Evolutionary conservation across 2,113 vertebrate genomes (phyloP), one percentile per base, ranked within the genome.

Genomic region (Zosterops japonicus): DNA sequence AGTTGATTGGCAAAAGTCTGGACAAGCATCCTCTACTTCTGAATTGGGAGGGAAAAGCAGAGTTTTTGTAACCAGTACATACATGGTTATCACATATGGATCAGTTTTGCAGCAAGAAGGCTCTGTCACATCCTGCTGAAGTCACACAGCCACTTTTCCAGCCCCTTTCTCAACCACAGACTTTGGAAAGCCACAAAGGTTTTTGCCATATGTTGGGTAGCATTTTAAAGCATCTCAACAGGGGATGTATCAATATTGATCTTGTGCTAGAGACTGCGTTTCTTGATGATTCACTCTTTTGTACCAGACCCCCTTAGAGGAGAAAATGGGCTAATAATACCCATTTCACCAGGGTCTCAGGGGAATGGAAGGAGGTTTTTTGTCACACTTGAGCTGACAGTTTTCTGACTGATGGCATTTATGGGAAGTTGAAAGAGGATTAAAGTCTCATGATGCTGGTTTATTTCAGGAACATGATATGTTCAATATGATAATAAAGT

Each of bases 321-420:
- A 46, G 83, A 91, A 92, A 92, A 63, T 41, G 53, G 36, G 61
- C 81, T 90, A 78, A 87, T 83, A 83, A 82, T 91, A 77, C 47
- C 44, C 44, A 57, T 86, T 95, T 92, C 59, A 91, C 13, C 56
- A 36, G 71, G 21, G 9, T 87, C 65, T 86, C 64, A 4, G 28
- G 85, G 63, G 91, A 77, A 80, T 69, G 47, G 64, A 93, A 86
- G 21, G 76, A 61, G 56, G 52, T 42, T 96, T 94, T 79, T 87
- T 84, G 93, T 94, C 90, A 61, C 77, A 61, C 53, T 92, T 49
- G 47, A 86, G 59, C 68, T 83, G 95, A 90, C 83, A 56, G 69
- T 84, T 94, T 90, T 78, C 90, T 94, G 79, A 95, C 22, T 93
- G 94, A 95, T 89, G 55, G 44, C 25, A 31, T 92, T 96, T 94